Percentiles rank a stretch among this genome's conserved stretches.
Conservation (phyloP, 2,113 vertebrate species). For the Xiphophorus couchianus region DNA sequence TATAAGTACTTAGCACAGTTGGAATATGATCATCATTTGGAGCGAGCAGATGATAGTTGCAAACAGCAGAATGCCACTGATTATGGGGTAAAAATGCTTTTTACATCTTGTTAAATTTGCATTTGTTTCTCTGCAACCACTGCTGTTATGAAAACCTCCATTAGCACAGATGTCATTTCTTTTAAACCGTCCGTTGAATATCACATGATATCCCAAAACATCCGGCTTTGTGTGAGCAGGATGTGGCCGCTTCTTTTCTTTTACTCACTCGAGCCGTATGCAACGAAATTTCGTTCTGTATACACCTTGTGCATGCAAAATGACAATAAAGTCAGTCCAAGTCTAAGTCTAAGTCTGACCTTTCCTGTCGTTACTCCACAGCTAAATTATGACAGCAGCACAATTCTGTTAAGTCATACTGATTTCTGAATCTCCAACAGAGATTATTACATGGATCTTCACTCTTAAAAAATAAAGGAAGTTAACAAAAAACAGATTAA, state of each 20-base stretch:
- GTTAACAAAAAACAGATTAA: slow-evolving; percentile 35
- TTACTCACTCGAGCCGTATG: no score
- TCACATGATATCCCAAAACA: slow-evolving; percentile 20
- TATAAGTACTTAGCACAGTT: not conserved
- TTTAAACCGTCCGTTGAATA: slow-evolving; percentile 26
- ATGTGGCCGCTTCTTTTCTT: slow-evolving; percentile 29
- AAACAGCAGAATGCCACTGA: slow-evolving; percentile 40
- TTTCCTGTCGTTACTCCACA: slow-evolving; percentile 38
- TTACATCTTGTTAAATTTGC: slow-evolving; percentile 34
- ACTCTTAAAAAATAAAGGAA: slow-evolving; percentile 27
- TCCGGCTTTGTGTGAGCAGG: slow-evolving; percentile 30
- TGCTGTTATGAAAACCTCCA: slow-evolving; percentile 18
- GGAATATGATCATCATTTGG: not conserved
- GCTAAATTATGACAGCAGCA: slow-evolving; percentile 27
- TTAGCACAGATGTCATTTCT: slow-evolving; percentile 9
- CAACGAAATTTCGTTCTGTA: no score
- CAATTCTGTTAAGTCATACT: slow-evolving; percentile 35
- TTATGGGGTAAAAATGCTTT: slow-evolving; percentile 43
- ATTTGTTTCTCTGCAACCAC: slow-evolving; percentile 8
- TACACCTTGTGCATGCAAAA: no score
- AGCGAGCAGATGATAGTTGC: not conserved
- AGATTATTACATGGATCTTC: slow-evolving; percentile 28
- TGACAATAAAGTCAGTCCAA: no score
- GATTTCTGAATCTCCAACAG: slow-evolving; percentile 38
- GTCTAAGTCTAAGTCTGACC: no score